Percentiles rank a stretch among this genome's conserved stretches.
phyloP scores from a whole-genome alignment of 1,140 invertebrate species.

The Chrysomallon squamiferum region DNA sequence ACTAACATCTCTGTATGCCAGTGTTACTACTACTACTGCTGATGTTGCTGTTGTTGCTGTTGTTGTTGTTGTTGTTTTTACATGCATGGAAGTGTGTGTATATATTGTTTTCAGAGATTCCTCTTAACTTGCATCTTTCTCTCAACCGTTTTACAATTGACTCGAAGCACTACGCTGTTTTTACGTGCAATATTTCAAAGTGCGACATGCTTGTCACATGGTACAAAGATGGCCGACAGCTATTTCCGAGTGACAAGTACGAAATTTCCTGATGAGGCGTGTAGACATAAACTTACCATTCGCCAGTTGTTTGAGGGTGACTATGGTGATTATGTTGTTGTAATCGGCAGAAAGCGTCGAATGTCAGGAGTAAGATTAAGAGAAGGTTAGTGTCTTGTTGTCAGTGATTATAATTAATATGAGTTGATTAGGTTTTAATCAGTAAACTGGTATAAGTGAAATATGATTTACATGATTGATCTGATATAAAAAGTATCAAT shows the following conservation, averaged over 20 bases:
- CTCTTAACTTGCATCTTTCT: constrained; percentile 42
- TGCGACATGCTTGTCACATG: constrained; percentile 93
- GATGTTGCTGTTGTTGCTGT: too few species aligned
- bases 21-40: too few species aligned
- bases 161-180: constrained; percentile 69
- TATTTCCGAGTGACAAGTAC: constrained; percentile 37
- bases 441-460: too few species aligned
- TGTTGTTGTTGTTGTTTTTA: too few species aligned
- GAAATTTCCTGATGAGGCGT: constrained; percentile 37
- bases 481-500: too few species aligned
- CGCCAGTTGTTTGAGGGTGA: constrained; percentile 44
- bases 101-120: constrained; percentile 40
- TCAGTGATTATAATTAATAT: too few species aligned
- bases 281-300: constrained; percentile 43
- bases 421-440: too few species aligned
- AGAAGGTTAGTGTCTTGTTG: constrained; percentile 47
- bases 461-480: too few species aligned
- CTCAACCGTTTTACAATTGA: constrained; percentile 32
- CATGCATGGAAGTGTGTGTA: constrained; percentile 1
- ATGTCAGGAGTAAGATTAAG: constrained; percentile 21
- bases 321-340: constrained; percentile 46
- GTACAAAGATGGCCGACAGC: constrained; percentile 83
- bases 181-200: constrained; percentile 95
- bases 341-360: constrained; percentile 39
- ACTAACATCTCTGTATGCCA: too few species aligned